Conservation (phyloP, 1,140 invertebrate genomes). For the Piezodorus guildinii region DNA sequence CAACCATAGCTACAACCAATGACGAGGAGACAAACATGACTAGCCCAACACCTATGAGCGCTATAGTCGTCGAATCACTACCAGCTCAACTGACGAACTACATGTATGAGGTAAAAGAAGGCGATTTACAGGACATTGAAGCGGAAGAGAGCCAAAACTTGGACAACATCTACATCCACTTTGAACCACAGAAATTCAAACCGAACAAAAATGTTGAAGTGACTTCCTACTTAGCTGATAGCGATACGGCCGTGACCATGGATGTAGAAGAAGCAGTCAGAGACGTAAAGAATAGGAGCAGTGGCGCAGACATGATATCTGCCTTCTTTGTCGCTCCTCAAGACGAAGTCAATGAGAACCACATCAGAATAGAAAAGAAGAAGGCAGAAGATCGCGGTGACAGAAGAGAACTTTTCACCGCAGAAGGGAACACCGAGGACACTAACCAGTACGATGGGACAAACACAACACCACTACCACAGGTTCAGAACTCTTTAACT, state of each 20-base stretch:
- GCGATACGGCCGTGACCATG: conserved; percentile 18
- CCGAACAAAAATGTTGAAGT: conserved; percentile 20
- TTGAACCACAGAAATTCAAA: conserved; percentile 12
- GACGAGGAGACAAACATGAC: no score
- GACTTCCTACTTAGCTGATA: conserved; percentile 27
- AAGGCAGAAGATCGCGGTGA: conserved; percentile 5
- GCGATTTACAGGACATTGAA: conserved; percentile 12
- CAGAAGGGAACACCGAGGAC: neutral
- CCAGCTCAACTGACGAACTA: conserved; percentile 1
- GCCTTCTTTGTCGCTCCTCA: conserved; percentile 23
- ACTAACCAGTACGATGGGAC: neutral
- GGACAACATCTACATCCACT: conserved; percentile 6
- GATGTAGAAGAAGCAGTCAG: neutral
- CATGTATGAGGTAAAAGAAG: conserved; percentile 9
- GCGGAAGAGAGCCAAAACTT: conserved; percentile 12
- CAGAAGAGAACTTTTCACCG: neutral
- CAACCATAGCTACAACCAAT: no score
- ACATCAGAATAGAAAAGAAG: neutral
- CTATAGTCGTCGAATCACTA: no score
- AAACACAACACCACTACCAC: neutral
- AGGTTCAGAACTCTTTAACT: conserved; percentile 20
- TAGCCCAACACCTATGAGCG: no score
- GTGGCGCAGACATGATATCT: conserved; percentile 23
- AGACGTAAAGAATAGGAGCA: conserved; percentile 4
- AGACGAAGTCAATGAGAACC: conserved; percentile 17